phyloP scores from a whole-genome alignment of 2,113 vertebrate species.

The Prinia subflava region DNA sequence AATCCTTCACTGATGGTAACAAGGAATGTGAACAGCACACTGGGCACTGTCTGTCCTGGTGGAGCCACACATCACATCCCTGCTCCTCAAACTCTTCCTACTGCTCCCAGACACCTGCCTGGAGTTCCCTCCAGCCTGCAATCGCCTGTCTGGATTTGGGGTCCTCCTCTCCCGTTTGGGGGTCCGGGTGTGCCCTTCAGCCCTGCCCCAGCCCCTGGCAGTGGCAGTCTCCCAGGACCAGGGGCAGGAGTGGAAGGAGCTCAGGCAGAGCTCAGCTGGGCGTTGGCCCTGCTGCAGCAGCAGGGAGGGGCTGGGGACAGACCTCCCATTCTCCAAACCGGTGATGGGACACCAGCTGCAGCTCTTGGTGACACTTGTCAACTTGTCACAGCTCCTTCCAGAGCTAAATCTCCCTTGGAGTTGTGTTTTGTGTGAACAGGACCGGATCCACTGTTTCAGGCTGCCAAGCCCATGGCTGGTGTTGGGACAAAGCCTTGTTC shows the following conservation, averaged over 20 bases:
- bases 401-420: background rate
- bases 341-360: background rate
- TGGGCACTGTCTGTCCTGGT: background rate
- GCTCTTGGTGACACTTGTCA: background rate
- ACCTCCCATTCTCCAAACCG: background rate
- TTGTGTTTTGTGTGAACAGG: background rate
- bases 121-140: background rate
- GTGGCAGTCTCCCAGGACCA: background rate
- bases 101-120: background rate
- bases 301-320: background rate
- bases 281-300: background rate
- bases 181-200: background rate
- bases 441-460: background rate
- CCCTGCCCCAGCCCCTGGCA: background rate
- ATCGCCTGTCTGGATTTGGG: fast-evolving
- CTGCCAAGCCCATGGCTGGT: fast-evolving
- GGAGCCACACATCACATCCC: background rate
- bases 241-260: background rate
- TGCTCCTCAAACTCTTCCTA: background rate
- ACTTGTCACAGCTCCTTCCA: background rate
- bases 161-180: background rate
- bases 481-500: background rate
- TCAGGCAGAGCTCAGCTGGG: background rate
- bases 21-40: background rate
- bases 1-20: background rate